Evolutionary conservation across 2,113 vertebrate species (phyloP).

Genomic region (Gopherus evgoodei): DNA sequence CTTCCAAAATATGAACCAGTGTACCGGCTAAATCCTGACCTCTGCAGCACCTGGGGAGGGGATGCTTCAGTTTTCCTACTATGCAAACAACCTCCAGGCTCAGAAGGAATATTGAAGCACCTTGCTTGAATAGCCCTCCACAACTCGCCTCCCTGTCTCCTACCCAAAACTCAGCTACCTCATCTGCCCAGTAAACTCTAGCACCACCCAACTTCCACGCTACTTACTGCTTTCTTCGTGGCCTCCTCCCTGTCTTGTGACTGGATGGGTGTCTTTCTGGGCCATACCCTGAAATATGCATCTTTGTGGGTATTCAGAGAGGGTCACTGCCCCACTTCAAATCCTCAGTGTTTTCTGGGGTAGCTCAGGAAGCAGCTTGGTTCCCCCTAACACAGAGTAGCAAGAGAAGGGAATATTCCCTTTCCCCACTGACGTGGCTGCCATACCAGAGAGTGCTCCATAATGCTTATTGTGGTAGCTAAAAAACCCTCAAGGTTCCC

Average conservation of each 20-base stretch:
- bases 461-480: not conserved
- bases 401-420: not conserved
- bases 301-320: not conserved
- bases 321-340: not conserved
- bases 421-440: not conserved
- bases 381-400: not conserved
- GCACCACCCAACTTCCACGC: not conserved
- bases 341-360: not conserved
- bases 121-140: not conserved
- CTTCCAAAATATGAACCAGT: not conserved
- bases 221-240: not conserved
- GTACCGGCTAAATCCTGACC: not conserved
- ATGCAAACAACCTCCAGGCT: accelerated
- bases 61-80: not conserved
- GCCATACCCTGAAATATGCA: not conserved
- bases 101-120: not conserved
- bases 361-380: not conserved
- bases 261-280: not conserved
- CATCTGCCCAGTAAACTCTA: not conserved
- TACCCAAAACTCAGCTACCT: not conserved
- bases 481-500: not conserved
- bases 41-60: not conserved
- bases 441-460: not conserved
- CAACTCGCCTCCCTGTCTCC: not conserved
- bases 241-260: not conserved